Evolutionary conservation across 2,113 vertebrate species (phyloP), one percentile per base, ranked within the genome.

Genomic region (Eurypyga helias): DNA sequence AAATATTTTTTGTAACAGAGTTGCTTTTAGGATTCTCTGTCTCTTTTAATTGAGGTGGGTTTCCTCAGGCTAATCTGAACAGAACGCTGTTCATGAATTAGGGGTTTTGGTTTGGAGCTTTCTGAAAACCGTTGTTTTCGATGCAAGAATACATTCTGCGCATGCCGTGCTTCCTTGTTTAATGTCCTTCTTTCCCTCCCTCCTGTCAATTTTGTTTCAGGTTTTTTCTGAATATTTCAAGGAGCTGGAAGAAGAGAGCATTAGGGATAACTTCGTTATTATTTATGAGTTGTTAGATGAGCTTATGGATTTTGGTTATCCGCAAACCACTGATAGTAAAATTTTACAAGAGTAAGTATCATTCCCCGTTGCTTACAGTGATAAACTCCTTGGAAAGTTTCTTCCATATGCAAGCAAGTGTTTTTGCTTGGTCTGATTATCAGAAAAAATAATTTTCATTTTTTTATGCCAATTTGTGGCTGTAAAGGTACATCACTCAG

Each of bases 201-300:
- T 89, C 60, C 79, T 94, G 13, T 93, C 5, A 1, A 1, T n/a
- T 72, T 81, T 52, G 5, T 93, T 85, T 28, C 97, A 99, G 99
- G 99, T 99, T 65, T 99, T 99, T 97, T 99, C 99, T 4, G 99
- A 99, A 89, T 99, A 99, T 97, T 99, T 99, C 97, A 99, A 99
- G 97, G 99, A 99, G 93, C 41, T 99, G 98, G 99, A 99, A 98
- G 99, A 99, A 96, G 99, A 99, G 96, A 99, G 99, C 97, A 99
- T 99, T 95, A 98, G 99, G 29, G 99, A 99, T 97, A 99, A 99
- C 93, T 99, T 99, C 77, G 99, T 99, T 84, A 99, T 99, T 97
- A 99, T 99, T 98, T 99, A 99, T 31, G 99, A 99, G 97, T 98
- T 99, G 84, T 98, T 99, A 98, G 99, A 99, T 36, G 99, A 99